These are phyloP conservation scores for Notarius lentiginosus DNA, from an alignment of 2,113 vertebrate genomes.

Conservation along the genomic window DNA sequence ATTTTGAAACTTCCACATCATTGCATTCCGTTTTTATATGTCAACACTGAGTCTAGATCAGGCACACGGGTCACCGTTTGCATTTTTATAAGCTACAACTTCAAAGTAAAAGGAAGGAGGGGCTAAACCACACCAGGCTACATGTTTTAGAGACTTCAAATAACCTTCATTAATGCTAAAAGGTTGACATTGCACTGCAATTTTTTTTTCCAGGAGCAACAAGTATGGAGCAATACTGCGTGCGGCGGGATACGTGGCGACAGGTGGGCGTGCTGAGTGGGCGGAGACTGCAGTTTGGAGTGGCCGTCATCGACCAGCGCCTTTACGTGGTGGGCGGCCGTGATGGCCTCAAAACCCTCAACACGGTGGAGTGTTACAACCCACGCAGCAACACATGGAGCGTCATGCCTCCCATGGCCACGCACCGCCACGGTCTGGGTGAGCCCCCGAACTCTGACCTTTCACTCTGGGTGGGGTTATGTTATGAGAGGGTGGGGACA, in stretches of 20 bases:
- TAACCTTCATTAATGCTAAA: too few species aligned
- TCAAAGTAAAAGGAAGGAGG: neutral
- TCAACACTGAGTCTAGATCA: neutral
- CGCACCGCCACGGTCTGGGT: conserved; percentile 96
- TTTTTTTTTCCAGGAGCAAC: conserved; percentile 81
- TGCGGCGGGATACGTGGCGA: conserved; percentile 89
- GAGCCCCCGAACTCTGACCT: conserved; percentile 22
- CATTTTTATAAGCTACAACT: too few species aligned
- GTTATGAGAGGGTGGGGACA: neutral
- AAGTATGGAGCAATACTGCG: conserved; percentile 96
- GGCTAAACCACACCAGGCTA: neutral
- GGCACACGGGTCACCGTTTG: too few species aligned
- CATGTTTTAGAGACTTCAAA: neutral
- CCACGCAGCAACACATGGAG: conserved; percentile 95
- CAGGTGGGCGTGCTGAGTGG: conserved; percentile 96
- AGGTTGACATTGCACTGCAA: neutral
- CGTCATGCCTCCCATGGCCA: conserved; percentile 97
- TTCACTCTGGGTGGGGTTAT: neutral
- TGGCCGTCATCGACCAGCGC: conserved; percentile 89
- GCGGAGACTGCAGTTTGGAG: conserved; percentile 92
- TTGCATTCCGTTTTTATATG: too few species aligned
- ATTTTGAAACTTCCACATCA: too few species aligned
- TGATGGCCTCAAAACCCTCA: conserved; percentile 95
- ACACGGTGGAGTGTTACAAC: conserved; percentile 97
- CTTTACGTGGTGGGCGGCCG: conserved; percentile 94